Percentiles rank a stretch among this genome's conserved stretches.
Evolutionary conservation across 2,888 invertebrate species (phyloP).

Genomic region (Eupeodes luniger): DNA sequence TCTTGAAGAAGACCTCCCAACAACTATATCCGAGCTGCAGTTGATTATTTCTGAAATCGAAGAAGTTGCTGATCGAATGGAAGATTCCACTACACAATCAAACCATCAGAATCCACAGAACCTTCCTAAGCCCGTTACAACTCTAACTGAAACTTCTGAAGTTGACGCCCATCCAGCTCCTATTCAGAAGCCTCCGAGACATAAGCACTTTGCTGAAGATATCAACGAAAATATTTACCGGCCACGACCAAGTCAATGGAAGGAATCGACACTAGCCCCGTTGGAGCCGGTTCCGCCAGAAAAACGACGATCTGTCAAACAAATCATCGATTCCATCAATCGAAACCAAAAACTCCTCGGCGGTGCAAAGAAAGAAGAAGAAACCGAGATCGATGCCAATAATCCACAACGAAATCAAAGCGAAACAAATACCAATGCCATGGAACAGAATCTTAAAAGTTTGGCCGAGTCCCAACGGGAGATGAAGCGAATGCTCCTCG

Average conservation of each 20-base stretch:
- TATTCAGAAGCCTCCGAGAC: slow-evolving; percentile 59
- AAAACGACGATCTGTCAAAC: slow-evolving; percentile 81
- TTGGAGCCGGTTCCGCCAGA: slow-evolving; percentile 77
- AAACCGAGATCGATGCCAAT: slow-evolving; percentile 47
- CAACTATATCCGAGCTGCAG: slow-evolving; percentile 69
- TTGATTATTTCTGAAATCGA: slow-evolving; percentile 56
- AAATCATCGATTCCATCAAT: slow-evolving; percentile 84
- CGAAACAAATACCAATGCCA: slow-evolving; percentile 59
- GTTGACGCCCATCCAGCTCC: slow-evolving; percentile 29
- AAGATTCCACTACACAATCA: not conserved
- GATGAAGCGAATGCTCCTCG: slow-evolving; percentile 77
- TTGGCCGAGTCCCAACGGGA: slow-evolving; percentile 77
- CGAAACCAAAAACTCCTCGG: slow-evolving; percentile 82
- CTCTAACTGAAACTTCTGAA: slow-evolving; percentile 69
- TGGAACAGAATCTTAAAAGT: slow-evolving; percentile 75
- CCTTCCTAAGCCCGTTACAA: slow-evolving; percentile 55
- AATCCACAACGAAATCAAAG: slow-evolving; percentile 59
- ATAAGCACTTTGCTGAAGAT: slow-evolving; percentile 59
- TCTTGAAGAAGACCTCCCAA: slow-evolving; percentile 39
- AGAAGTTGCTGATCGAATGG: slow-evolving; percentile 47
- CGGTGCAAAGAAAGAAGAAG: slow-evolving; percentile 73
- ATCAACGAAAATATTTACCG: slow-evolving; percentile 44
- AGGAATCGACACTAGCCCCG: slow-evolving; percentile 77
- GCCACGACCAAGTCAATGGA: slow-evolving; percentile 76
- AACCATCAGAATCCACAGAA: slow-evolving; percentile 17